A percentile compares a stretch with the other conserved stretches of the same genome.
Conservation (phyloP, 2,888 invertebrate genomes). For the Lamellibrachia satsuma region DNA sequence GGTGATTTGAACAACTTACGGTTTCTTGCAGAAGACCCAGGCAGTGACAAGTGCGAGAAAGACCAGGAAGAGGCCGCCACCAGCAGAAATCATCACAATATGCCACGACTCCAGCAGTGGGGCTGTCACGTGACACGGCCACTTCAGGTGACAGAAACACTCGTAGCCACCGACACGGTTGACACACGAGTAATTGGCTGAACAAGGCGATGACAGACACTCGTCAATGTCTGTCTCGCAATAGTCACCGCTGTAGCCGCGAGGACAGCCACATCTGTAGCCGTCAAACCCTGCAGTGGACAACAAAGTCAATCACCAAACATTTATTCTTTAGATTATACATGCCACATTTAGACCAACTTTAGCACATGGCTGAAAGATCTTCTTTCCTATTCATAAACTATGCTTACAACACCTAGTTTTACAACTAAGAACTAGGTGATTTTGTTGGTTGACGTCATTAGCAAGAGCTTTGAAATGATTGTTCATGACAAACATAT, state of each 20-base stretch:
- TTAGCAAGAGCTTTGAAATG: too few relatives aligned
- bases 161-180: background rate
- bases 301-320: background rate
- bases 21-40: background rate
- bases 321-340: background rate
- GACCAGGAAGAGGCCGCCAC: background rate
- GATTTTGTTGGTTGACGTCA: background rate
- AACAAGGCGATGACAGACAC: background rate
- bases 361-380: background rate
- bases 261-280: background rate
- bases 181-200: background rate
- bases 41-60: background rate
- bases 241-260: background rate
- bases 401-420: too few relatives aligned
- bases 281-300: background rate
- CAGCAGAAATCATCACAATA: background rate
- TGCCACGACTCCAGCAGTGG: background rate
- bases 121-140: constrained; percentile 5
- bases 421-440: background rate
- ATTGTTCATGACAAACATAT: too few relatives aligned
- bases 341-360: background rate
- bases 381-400: background rate
- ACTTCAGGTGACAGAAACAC: background rate
- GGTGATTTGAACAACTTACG: background rate
- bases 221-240: background rate